Evolutionary conservation across 2,888 invertebrate genomes (phyloP).

Genomic region (Nephrotoma appendiculata): DNA sequence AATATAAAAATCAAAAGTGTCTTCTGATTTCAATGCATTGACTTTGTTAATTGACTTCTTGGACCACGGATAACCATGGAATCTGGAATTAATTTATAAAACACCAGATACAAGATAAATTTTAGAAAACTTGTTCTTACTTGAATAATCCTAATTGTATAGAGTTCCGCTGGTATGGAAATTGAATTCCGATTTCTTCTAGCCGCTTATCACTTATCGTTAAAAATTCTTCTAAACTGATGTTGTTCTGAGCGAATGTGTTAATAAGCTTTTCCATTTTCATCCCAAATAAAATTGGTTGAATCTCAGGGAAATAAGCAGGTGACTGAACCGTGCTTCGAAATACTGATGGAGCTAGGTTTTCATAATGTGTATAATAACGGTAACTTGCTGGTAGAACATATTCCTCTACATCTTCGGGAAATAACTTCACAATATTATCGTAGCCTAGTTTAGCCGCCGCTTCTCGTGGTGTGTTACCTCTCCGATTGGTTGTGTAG

Average conservation of each 20-base stretch:
- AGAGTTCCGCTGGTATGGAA: constrained; percentile 24
- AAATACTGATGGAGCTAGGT: constrained; percentile 14
- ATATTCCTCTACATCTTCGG: constrained; percentile 18
- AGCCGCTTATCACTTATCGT: constrained; percentile 22
- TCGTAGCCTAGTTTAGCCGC: constrained; percentile 27
- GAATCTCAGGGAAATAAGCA: constrained; percentile 27
- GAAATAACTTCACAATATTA: constrained; percentile 25
- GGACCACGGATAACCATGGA: constrained; percentile 29
- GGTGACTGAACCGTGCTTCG: background rate
- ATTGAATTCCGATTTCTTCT: constrained; percentile 21
- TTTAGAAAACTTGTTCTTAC: constrained; percentile 16
- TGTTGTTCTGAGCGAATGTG: constrained; percentile 22
- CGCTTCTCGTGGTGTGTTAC: constrained; percentile 25
- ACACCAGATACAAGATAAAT: background rate
- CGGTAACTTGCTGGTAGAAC: constrained; percentile 24
- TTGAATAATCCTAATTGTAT: constrained; percentile 25
- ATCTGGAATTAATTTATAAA: constrained; percentile 18
- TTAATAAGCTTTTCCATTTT: constrained; percentile 19
- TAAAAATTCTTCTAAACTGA: constrained; percentile 25
- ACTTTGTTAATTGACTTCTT: constrained; percentile 23
- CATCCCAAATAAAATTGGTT: constrained; percentile 21
- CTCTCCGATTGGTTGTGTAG: constrained; percentile 22
- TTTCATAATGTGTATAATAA: constrained; percentile 22
- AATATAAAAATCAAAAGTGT: constrained; percentile 5
- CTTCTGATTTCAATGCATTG: constrained; percentile 17